Percentiles rank a stretch among this genome's conserved stretches.
These are phyloP conservation scores for Nasua narica DNA, from an alignment of 2,797 vertebrate genomes.

Conservation along the genomic window DNA sequence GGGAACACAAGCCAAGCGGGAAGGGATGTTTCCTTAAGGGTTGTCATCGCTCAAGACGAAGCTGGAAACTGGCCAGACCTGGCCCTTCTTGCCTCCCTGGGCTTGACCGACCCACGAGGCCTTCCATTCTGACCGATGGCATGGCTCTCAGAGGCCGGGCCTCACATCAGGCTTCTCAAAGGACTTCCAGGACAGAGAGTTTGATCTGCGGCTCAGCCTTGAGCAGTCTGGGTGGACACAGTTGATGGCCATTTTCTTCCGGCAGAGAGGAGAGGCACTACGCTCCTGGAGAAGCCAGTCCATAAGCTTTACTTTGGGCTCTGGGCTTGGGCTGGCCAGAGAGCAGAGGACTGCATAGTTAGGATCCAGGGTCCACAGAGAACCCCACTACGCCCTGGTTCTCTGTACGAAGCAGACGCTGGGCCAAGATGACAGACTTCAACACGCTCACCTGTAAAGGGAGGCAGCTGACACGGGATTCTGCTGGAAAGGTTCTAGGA, in stretches of 20 bases:
- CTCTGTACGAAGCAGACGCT: not conserved
- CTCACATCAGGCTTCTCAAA: not conserved
- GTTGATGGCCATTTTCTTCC: not conserved
- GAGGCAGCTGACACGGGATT: not conserved
- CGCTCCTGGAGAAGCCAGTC: not conserved
- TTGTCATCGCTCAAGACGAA: not conserved
- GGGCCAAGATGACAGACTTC: not conserved
- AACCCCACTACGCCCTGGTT: not conserved
- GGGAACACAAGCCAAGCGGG: not conserved
- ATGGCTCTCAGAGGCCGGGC: not conserved
- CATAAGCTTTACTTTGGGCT: not conserved
- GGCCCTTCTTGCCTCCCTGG: not conserved
- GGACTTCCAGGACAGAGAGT: not conserved
- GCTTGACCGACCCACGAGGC: not conserved
- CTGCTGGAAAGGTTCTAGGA: not conserved
- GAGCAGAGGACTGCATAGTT: not conserved
- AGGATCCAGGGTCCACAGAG: not conserved
- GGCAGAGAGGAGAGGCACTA: not conserved
- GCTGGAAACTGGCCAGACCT: not conserved
- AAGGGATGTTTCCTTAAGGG: not conserved
- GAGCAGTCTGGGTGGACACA: not conserved
- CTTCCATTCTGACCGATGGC: not conserved
- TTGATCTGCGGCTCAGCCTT: not conserved
- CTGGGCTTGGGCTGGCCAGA: not conserved
- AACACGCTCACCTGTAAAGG: not conserved